Evolutionary conservation across 1,140 invertebrate genomes (phyloP).

Genomic region (Pissodes strobi): DNA sequence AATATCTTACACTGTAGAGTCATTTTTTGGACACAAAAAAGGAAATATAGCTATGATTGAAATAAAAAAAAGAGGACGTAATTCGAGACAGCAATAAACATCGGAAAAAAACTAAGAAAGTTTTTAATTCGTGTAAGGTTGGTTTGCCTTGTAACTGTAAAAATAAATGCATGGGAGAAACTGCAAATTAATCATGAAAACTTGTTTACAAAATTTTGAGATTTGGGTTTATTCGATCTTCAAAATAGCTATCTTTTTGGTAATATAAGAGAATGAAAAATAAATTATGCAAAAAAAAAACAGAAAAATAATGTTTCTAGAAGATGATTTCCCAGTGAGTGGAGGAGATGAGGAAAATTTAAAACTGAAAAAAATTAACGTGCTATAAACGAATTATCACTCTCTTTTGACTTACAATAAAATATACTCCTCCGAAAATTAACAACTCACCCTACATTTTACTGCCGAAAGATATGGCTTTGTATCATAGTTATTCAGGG

Average conservation of each 20-base stretch:
- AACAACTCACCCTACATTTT: constrained; percentile 25
- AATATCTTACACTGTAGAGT: no score
- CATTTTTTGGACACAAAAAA: no score
- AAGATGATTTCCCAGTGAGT: constrained; percentile 14
- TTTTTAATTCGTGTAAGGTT: no score
- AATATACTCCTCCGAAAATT: constrained; percentile 5
- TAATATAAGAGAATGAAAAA: constrained; percentile 18
- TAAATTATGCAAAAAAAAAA: constrained; percentile 20
- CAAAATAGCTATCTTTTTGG: constrained; percentile 31
- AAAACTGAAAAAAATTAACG: neutral
- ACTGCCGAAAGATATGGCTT: constrained; percentile 24
- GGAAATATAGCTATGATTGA: no score
- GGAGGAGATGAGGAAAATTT: neutral
- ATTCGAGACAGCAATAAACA: constrained; percentile 12
- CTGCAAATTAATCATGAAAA: constrained; percentile 11
- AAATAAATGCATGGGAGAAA: constrained; percentile 24
- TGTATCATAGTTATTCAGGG: constrained; percentile 29
- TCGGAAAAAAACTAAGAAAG: constrained; percentile 1
- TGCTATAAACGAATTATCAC: neutral
- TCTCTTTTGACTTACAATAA: constrained; percentile 27
- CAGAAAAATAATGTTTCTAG: constrained; percentile 10
- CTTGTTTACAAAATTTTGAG: constrained; percentile 18
- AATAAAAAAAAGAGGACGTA: no score
- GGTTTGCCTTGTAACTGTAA: constrained; percentile 10
- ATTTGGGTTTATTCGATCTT: constrained; percentile 8